phyloP scores from a whole-genome alignment of 1,140 invertebrate genomes.

The Portunus trituberculatus region DNA sequence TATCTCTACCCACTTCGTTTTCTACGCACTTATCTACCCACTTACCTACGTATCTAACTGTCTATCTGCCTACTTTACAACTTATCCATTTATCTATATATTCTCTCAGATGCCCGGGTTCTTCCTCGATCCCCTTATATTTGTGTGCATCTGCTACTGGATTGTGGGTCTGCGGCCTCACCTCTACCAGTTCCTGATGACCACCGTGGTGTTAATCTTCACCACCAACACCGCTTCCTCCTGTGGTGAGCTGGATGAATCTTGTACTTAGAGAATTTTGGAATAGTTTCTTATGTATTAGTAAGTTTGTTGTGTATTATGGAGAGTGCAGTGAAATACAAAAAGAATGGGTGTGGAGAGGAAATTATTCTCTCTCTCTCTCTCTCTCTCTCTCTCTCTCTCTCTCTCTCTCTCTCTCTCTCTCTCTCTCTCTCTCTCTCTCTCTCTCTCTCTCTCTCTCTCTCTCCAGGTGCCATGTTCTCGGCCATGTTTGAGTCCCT shows the following conservation, averaged over 20 bases:
- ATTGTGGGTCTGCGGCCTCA: conserved; percentile 85
- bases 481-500: conserved; percentile 90
- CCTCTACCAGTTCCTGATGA: conserved; percentile 90
- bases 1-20: no score
- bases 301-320: no score
- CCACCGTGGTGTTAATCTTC: conserved; percentile 80
- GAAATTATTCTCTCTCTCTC: background rate
- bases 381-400: background rate
- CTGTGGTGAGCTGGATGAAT: conserved; percentile 44
- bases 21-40: no score
- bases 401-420: background rate
- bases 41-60: no score
- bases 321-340: no score
- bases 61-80: no score
- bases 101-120: conserved; percentile 63
- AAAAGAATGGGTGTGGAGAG: no score
- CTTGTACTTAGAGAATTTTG: no score
- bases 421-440: no score
- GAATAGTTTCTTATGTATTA: no score
- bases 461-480: conserved; percentile 88
- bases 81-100: background rate
- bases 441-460: background rate
- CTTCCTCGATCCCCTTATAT: conserved; percentile 85
- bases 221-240: conserved; percentile 79
- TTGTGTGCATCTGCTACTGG: conserved; percentile 89